phyloP scores from a whole-genome alignment of 2,888 invertebrate genomes.

The Mactromeris polynyma region DNA sequence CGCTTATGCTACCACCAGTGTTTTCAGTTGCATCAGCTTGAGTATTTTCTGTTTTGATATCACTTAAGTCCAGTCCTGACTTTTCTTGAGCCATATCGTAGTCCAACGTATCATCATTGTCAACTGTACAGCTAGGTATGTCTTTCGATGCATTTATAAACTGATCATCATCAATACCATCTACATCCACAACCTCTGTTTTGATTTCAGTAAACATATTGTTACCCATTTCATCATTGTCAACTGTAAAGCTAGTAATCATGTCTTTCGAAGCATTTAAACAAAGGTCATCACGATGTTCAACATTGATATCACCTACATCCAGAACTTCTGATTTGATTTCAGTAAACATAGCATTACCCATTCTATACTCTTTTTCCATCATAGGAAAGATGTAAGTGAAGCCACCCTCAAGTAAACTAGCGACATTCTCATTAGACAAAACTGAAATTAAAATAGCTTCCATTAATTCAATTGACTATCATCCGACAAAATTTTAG shows the following conservation, averaged over 20 bases:
- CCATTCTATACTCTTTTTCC: background rate
- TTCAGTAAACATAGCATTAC: background rate
- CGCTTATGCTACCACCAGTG: background rate
- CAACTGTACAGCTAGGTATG: background rate
- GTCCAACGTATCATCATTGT: background rate
- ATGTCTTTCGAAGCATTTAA: background rate
- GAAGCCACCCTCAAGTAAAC: background rate
- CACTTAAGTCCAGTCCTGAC: background rate
- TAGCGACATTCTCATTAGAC: constrained; percentile 11
- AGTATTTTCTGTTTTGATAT: background rate
- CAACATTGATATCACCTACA: background rate
- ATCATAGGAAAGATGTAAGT: background rate
- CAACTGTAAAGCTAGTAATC: background rate
- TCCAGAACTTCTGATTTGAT: constrained; percentile 15
- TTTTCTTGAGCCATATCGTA: background rate
- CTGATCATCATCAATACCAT: background rate
- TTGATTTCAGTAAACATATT: constrained; percentile 6
- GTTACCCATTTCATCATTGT: background rate
- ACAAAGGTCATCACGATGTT: background rate
- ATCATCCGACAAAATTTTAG: too few species aligned
- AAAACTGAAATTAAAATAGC: constrained; percentile 5
- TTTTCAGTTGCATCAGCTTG: background rate
- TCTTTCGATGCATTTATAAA: background rate
- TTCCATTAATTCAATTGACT: too few species aligned
- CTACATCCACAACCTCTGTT: constrained; percentile 4